Conservation (phyloP, 64 coral and sea anemone species). For the Montipora foliosa region DNA sequence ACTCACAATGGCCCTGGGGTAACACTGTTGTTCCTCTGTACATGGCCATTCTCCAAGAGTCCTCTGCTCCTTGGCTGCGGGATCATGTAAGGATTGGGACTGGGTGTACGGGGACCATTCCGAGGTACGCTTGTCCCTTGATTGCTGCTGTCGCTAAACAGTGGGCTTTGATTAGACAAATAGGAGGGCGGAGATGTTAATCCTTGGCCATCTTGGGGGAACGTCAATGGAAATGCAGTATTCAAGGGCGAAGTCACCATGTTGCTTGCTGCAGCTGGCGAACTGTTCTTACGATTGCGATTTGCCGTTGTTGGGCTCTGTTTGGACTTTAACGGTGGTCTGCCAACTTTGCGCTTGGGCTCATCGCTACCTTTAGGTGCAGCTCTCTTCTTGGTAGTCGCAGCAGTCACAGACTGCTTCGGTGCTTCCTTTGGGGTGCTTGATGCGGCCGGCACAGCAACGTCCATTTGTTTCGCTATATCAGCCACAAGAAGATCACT, state of each 20-base stretch:
- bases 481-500: constrained; percentile 12
- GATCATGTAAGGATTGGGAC: constrained; percentile 63
- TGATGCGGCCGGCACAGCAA: not conserved
- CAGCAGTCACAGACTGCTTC: constrained; percentile 13
- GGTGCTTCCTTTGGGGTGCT: not conserved
- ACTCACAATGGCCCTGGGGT: constrained; percentile 84
- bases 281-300: constrained; percentile 15
- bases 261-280: constrained; percentile 29
- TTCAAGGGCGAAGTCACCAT: constrained; percentile 38
- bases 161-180: not conserved
- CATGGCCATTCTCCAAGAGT: constrained; percentile 71
- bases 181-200: not conserved
- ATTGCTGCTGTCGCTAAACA: not conserved
- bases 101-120: constrained; percentile 38
- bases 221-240: constrained; percentile 35
- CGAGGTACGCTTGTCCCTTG: constrained; percentile 46
- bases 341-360: constrained; percentile 91
- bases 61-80: constrained; percentile 75
- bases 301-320: not conserved
- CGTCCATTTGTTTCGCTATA: constrained; percentile 28
- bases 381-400: constrained; percentile 64
- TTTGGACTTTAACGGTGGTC: constrained; percentile 69
- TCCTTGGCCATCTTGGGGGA: constrained; percentile 20
- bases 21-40: constrained; percentile 19
- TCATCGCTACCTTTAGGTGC: constrained; percentile 76